Conservation (phyloP, 2,888 invertebrate species). For the Crossocerus cetratus region DNA sequence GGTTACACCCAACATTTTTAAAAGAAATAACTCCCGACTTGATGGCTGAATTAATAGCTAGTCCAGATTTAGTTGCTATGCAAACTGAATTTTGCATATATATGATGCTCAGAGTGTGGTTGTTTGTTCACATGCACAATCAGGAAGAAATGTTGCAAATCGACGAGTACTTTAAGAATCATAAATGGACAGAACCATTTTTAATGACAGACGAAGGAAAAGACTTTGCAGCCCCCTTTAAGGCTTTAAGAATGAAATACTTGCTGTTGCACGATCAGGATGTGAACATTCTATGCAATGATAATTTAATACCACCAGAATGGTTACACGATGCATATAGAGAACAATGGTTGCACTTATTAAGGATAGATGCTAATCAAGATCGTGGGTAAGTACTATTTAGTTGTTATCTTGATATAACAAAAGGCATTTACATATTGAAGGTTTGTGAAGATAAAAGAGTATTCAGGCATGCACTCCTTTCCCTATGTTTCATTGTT, state of each 20-base stretch:
- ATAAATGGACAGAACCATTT: constrained; percentile 78
- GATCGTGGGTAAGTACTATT: constrained; percentile 81
- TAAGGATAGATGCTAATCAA: constrained; percentile 83
- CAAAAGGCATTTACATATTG: constrained; percentile 19
- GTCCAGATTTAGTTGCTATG: constrained; percentile 84
- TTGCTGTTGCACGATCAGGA: constrained; percentile 85
- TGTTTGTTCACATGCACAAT: constrained; percentile 65
- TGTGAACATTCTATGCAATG: constrained; percentile 82
- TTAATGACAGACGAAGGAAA: constrained; percentile 81
- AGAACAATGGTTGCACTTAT: constrained; percentile 84
- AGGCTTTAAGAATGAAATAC: constrained; percentile 83
- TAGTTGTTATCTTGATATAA: constrained; percentile 23
- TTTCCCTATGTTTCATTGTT: constrained; percentile 24
- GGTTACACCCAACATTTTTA: constrained; percentile 79
- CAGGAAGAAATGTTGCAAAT: constrained; percentile 65
- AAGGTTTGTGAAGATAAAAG: constrained; percentile 28
- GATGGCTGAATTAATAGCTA: constrained; percentile 82
- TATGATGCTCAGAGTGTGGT: constrained; percentile 84
- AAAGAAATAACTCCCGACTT: constrained; percentile 82
- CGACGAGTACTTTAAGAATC: constrained; percentile 71
- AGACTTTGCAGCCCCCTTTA: constrained; percentile 81
- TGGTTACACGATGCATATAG: constrained; percentile 83
- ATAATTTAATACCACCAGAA: constrained; percentile 83
- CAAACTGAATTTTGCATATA: constrained; percentile 89
- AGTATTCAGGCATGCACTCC: constrained; percentile 21